Percentiles rank a stretch among this genome's conserved stretches.
Conservation (phyloP, 2,797 vertebrate genomes). For the Zenarchopterus dispar region DNA sequence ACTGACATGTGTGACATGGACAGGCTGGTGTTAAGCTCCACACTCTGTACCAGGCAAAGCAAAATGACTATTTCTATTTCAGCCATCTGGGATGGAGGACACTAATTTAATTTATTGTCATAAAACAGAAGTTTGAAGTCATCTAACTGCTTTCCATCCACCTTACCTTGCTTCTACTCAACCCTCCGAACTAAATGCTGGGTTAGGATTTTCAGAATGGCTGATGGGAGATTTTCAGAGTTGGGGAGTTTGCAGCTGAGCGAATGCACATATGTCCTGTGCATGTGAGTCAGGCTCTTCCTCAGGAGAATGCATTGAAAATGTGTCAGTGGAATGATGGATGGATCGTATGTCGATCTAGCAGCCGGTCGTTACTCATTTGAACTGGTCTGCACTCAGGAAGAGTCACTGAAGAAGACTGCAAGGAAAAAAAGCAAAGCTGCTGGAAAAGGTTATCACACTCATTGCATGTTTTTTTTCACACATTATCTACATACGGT, state of each 20-base stretch:
- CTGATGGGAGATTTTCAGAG: slow-evolving; percentile 31
- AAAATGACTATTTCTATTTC: too few relatives aligned
- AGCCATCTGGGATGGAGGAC: too few relatives aligned
- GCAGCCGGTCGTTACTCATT: slow-evolving; percentile 55
- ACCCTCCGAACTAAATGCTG: slow-evolving; percentile 28
- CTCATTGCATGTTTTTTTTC: background rate
- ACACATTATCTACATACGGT: too few relatives aligned
- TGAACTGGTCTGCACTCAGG: slow-evolving; percentile 28
- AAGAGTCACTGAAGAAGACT: slow-evolving; percentile 27
- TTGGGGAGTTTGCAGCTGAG: slow-evolving; percentile 13
- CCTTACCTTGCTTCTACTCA: background rate
- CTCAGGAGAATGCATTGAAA: slow-evolving; percentile 44
- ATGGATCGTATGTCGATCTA: slow-evolving; percentile 61
- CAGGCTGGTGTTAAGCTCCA: too few relatives aligned
- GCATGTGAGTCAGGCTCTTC: slow-evolving; percentile 16
- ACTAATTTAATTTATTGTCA: too few relatives aligned
- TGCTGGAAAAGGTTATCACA: slow-evolving; percentile 14
- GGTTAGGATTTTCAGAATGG: slow-evolving; percentile 38
- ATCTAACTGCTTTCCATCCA: background rate
- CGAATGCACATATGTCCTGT: slow-evolving; percentile 11
- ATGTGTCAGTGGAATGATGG: slow-evolving; percentile 56
- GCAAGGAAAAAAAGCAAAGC: slow-evolving; percentile 9
- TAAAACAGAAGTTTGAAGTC: background rate
- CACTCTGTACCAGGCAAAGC: too few relatives aligned
- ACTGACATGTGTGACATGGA: too few relatives aligned